Percentiles rank a stretch among this genome's conserved stretches.
Conservation (phyloP, 2,797 vertebrate genomes). For the Synaphobranchus kaupii region DNA sequence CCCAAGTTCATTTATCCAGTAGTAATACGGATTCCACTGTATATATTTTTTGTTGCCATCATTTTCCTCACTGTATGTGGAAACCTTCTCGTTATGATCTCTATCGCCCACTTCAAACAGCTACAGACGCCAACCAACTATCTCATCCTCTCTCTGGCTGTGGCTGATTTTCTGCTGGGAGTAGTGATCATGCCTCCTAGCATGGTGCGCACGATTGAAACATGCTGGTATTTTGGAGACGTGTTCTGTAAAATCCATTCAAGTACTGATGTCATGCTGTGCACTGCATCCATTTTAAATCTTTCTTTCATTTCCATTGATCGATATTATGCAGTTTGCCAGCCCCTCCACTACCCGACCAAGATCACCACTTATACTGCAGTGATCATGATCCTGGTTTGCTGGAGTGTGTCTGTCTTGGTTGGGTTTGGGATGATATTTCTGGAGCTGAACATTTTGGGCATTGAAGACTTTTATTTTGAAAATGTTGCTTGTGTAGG, state of each 20-base stretch:
- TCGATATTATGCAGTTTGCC: slow-evolving; percentile 78
- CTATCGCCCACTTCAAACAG: slow-evolving; percentile 84
- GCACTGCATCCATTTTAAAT: slow-evolving; percentile 79
- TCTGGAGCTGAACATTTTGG: slow-evolving; percentile 72
- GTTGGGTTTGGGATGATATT: slow-evolving; percentile 80
- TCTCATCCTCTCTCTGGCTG: slow-evolving; percentile 81
- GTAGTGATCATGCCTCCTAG: slow-evolving; percentile 78
- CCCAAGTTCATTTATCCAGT: slow-evolving; percentile 40
- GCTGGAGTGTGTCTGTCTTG: slow-evolving; percentile 73
- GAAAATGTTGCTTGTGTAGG: slow-evolving; percentile 45
- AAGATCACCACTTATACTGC: slow-evolving; percentile 68
- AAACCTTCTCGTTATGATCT: slow-evolving; percentile 81
- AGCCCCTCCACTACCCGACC: slow-evolving; percentile 75
- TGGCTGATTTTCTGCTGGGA: slow-evolving; percentile 79
- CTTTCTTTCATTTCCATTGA: slow-evolving; percentile 81
- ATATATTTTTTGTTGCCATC: slow-evolving; percentile 50
- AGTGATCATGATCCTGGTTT: slow-evolving; percentile 70
- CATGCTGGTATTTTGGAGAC: slow-evolving; percentile 79
- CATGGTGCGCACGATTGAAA: slow-evolving; percentile 77
- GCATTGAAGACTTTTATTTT: slow-evolving; percentile 62
- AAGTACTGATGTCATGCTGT: slow-evolving; percentile 74
- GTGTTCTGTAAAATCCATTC: slow-evolving; percentile 81
- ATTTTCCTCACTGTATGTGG: slow-evolving; percentile 76
- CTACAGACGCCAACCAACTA: slow-evolving; percentile 84
- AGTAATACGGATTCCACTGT: slow-evolving; percentile 38